Percentiles rank a stretch among this genome's conserved stretches.
These are phyloP conservation scores for Scyliorhinus canicula DNA, from an alignment of 2,797 vertebrate genomes.

Conservation along the genomic window DNA sequence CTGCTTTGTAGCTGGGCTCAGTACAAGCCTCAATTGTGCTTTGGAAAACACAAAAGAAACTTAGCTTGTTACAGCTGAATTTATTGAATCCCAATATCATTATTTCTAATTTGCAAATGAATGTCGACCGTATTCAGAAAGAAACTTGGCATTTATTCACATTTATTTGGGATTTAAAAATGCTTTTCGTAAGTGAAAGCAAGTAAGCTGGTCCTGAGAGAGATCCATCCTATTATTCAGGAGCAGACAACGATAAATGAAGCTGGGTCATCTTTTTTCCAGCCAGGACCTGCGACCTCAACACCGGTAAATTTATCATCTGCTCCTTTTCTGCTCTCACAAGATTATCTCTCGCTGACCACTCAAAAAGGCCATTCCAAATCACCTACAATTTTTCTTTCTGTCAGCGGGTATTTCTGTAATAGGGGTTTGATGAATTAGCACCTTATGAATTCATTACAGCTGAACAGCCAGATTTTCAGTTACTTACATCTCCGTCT, in stretches of 20 bases:
- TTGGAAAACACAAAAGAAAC: conserved; percentile 21
- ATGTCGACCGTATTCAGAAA: not conserved
- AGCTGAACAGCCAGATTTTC: conserved; percentile 38
- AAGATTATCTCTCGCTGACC: conserved; percentile 35
- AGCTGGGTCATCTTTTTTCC: conserved; percentile 20
- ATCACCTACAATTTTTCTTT: conserved; percentile 37
- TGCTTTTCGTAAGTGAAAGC: conserved; percentile 15
- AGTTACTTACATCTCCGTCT: conserved; percentile 33
- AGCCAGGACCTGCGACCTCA: conserved; percentile 37
- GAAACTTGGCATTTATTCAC: conserved; percentile 20
- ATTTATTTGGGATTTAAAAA: conserved; percentile 16
- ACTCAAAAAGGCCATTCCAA: conserved; percentile 12
- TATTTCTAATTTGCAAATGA: not conserved
- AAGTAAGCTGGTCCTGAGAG: not conserved
- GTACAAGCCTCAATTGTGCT: not conserved
- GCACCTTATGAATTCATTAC: conserved; percentile 39
- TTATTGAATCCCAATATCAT: not conserved
- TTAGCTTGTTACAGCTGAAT: conserved; percentile 20
- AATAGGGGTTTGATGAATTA: conserved; percentile 30
- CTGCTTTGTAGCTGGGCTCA: not conserved
- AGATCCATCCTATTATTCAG: conserved; percentile 32
- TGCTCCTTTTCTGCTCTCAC: not conserved
- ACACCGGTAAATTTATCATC: conserved; percentile 35
- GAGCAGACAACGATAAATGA: not conserved
- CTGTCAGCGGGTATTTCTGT: conserved; percentile 26